Percentiles rank a stretch among this genome's conserved stretches.
Evolutionary conservation across 2,888 invertebrate genomes (phyloP).

Genomic region (Metellina segmentata): DNA sequence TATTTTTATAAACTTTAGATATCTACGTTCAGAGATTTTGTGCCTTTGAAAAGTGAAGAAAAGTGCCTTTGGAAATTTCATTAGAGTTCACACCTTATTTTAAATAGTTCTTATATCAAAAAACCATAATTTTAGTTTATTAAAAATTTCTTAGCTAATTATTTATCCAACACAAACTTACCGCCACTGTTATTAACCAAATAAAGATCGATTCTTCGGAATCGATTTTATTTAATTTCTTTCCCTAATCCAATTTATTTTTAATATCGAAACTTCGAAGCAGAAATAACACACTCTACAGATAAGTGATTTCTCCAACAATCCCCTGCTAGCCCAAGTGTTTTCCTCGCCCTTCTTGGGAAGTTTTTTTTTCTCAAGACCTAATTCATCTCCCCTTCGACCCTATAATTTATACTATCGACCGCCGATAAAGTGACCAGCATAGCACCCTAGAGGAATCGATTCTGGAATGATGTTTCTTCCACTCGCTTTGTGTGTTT

Average conservation of each 20-base stretch:
- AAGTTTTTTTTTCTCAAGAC: slow-evolving; percentile 2
- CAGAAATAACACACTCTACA: not conserved
- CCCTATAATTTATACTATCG: slow-evolving; percentile 61
- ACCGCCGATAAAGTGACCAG: slow-evolving; percentile 35
- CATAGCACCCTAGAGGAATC: slow-evolving; percentile 17
- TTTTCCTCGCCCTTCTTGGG: not conserved
- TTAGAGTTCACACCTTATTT: too few species aligned
- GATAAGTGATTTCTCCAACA: not conserved
- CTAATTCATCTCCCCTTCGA: not conserved
- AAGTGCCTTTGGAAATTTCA: too few species aligned
- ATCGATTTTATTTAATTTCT: not conserved
- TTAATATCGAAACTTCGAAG: not conserved
- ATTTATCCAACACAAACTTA: too few species aligned
- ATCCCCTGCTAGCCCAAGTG: not conserved
- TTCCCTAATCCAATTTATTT: not conserved
- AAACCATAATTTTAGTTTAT: too few species aligned
- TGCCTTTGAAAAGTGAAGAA: too few species aligned
- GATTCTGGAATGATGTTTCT: slow-evolving; percentile 32
- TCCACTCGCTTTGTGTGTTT: slow-evolving; percentile 8
- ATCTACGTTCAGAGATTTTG: too few species aligned
- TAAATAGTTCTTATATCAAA: too few species aligned
- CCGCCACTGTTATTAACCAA: not conserved
- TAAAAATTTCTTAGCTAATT: too few species aligned
- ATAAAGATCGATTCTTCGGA: not conserved
- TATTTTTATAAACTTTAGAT: too few species aligned